Base-by-base conservation (phyloP, 1,140 invertebrate species). In the Drosophila persimilis region DNA sequence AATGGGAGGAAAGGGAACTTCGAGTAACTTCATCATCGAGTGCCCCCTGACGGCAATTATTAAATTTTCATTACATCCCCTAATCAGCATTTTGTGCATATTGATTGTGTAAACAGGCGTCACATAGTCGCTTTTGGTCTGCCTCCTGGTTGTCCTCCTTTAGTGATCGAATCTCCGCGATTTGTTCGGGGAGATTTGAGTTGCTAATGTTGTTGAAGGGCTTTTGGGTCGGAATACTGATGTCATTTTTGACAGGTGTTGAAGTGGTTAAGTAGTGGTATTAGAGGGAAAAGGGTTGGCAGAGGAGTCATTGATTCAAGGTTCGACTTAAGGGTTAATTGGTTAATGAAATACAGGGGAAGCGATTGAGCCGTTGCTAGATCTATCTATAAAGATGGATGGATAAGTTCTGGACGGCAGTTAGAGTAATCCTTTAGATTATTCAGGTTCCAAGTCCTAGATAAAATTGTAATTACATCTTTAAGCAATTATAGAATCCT, bases 1-100 rank as follows among this genome's bases (percentile, higher is more conserved):
- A 62, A 45, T 13, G 47, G 2, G 8, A 39, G 22, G 1, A 29
- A n/a, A 55, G 39, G 13, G 9, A 20, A 24, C 35, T 48, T 41
- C 24, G 44, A 43, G 39, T 29, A 78, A 59, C 58, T 63, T 74
- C 70, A 57, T 76, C 53, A 77, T 78, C 63, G 77, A 73, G 72
- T 74, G 63, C 65, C 77, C 65, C 75, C 65, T 66, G 65, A 70
- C 76, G 74, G 76, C 78, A 90, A 90, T 90, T 90, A 90, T 90
- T 90, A 90, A 86, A 90, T 90, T 86, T 90, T 90, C 86, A 90
- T 90, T 90, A 90, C 86, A 90, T 90, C 86, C 86, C 86, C 78
- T 90, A 90, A 90, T 90, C 88, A 90, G 86, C 78, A 47, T 90
- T 83, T 86, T 77, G 57, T 74, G 64, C 66, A 77, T 80, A 73